Conservation (phyloP, 2,113 vertebrate genomes). For the Donacobius atricapilla region DNA sequence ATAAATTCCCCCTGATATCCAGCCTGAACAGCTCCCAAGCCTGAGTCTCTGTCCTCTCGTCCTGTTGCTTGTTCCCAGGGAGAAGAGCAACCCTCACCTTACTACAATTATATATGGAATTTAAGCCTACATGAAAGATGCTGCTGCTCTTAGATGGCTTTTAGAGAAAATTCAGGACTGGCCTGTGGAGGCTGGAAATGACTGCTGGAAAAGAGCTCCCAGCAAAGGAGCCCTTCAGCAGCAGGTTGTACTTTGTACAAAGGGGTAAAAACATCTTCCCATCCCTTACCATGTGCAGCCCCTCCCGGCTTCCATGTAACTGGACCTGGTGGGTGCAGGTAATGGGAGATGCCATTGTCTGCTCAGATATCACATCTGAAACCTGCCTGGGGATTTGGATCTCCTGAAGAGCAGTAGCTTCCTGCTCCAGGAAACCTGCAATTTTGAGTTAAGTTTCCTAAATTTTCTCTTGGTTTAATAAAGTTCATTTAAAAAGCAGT, state of each 20-base stretch:
- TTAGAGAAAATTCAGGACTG: background rate
- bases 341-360: background rate
- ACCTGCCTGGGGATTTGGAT: background rate
- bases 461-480: background rate
- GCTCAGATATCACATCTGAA: background rate
- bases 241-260: background rate
- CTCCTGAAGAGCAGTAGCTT: background rate
- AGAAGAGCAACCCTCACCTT: background rate
- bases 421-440: background rate
- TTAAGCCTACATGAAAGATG: background rate
- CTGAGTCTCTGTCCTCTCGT: background rate
- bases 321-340: background rate
- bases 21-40: background rate
- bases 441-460: background rate
- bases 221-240: background rate
- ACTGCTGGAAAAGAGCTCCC: background rate
- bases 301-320: background rate
- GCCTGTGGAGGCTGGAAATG: background rate
- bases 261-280: background rate
- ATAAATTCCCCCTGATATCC: background rate
- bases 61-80: background rate
- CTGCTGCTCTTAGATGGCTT: background rate
- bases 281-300: background rate
- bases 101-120: background rate
- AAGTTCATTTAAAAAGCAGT: background rate